Base-by-base conservation (phyloP, 2,888 invertebrate genomes). In the Drosophila quinaria region DNA sequence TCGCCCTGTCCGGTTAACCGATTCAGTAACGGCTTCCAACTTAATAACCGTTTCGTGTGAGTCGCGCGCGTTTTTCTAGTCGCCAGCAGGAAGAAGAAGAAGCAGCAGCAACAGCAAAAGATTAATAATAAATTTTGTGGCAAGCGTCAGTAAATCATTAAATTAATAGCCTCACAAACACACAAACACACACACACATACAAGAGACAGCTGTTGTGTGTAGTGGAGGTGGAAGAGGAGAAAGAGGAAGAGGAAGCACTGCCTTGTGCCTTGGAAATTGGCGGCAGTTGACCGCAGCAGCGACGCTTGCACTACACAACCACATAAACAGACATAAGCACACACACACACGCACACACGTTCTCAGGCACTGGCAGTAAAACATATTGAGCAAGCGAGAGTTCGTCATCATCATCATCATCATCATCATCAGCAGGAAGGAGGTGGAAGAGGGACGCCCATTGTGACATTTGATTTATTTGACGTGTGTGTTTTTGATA, bases 381-480 rank as follows among this genome's bases (percentile, higher is more conserved):
- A 42, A 59, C 58, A 56, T 65, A 77, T 66, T 64, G 66, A 77
- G 65, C 58, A 59, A 78, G 60, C 74, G 62, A 78, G 83, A 75
- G 83, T 81, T 84, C 81, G 83, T 83, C 83, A 83, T 84, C 83
- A 84, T 69, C 76, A 63, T 44, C 41, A 74, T 41, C 52, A 42
- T 50, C 17, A 55, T 42, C 41, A 64, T 51, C 49, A 55, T 42
- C 22, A 41, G 39, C 22, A 29, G 31, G 11, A 11, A 44, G 39
- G 35, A 6, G 31, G 51, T 3, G 51, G 50, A 39, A 62, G 62
- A 29, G 54, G 41, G 76, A 74, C 70, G 76, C 78, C 81, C 85
- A 89, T 86, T 89, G 86, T 90, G 91, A 91, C 91, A 90, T 82
- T 89, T 91, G 91, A 91, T 91, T 91, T 91, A 91, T 91, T 91